Base-by-base conservation (phyloP, 1,140 invertebrate genomes). In the Acyrthosiphon pisum region DNA sequence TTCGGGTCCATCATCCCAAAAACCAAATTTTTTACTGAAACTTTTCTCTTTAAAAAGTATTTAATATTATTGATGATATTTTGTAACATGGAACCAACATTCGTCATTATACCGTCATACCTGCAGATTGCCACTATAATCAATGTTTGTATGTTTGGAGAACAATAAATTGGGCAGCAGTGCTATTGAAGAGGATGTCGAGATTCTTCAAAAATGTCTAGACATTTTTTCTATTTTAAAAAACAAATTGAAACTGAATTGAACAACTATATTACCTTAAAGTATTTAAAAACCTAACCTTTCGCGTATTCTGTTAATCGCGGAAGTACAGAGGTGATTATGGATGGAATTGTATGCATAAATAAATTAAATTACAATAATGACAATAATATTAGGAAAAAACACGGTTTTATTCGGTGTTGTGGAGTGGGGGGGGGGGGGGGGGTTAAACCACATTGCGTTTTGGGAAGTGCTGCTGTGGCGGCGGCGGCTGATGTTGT, bases 391-490 rank as follows among this genome's bases (percentile, higher is more conserved):
- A 30, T 6, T 0, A 20, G 23, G 44, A 44, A 84, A 84, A 84
- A 84, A 44, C 23, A 14, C 23, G 30, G 37, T 84, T 84, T 84
- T 44, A 4, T 14, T 46, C 14, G 48, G 41, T 41, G 41, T 41
- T n/a, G n/a, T n/a, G n/a, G n/a, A n/a, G n/a, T n/a, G n/a, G n/a
- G 41, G 41, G 41, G 41, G 41, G 41, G 41, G 41, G 3, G 37
- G 37, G 46, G 30, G 30, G 46, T 14, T 18, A 48, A 1, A 41
- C 14, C 30, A 30, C n/a, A 23, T 81, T n/a, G 60, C 81, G 91
- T 93, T 93, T 92, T 93, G 91, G 81, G 81, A 84, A 86, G 91
- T 93, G 91, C 81, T 86, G 81, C 91, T 56, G 76, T 50, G 90
- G 37, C 56, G 37, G 90, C 56, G 60, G 90, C 30, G 23, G 87